Base-by-base conservation (phyloP, 2,888 invertebrate species). In the Colletes collaris region DNA sequence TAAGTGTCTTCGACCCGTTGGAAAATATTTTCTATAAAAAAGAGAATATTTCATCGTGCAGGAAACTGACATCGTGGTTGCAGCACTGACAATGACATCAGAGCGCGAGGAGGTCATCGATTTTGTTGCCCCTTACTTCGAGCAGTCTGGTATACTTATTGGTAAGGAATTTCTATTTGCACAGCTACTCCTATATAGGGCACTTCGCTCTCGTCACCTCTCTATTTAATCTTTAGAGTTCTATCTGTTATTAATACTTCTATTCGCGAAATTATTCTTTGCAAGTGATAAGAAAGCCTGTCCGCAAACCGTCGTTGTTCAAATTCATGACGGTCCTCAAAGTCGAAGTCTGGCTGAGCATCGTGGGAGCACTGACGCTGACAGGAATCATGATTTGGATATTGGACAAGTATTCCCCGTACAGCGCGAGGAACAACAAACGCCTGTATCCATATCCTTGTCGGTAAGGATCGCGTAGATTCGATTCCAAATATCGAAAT, bases 281-380 rank as follows among this genome's bases (percentile, higher is more conserved):
- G 44, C 27, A 90, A 97, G 97, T 97, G 0, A 97, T 98, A 93
- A 95, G 97, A 5, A 97, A 97, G 89, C 97, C 97, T 0, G 95
- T 96, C 0, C 94, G 96, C 0, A 96, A 96, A 91, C 97, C 97
- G 0, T 97, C 97, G 0, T 94, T 98, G 0, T 98, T 98, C 93
- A 98, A 98, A 93, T 98, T 98, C 93, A 98, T 98, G 97, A 98
- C 97, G 0, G 98, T 98, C 0, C 94, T 98, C 5, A 95, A 97
- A 3, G 93, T 96, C 0, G 97, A 98, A 92, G 98, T 98, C 0
- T 98, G 98, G 98, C 92, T 97, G 10, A 97, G 97, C 88, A 98
- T 98, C 75, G 95, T 98, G 3, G 97, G 96, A 0, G 97, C 98
- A 0, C 92, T 98, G 19, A 94, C 97, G 0, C 94, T 96, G 0